A percentile compares a stretch with the other conserved stretches of the same genome.
These are phyloP conservation scores for Ondatra zibethicus DNA, from an alignment of 2,113 vertebrate genomes.

Conservation along the genomic window DNA sequence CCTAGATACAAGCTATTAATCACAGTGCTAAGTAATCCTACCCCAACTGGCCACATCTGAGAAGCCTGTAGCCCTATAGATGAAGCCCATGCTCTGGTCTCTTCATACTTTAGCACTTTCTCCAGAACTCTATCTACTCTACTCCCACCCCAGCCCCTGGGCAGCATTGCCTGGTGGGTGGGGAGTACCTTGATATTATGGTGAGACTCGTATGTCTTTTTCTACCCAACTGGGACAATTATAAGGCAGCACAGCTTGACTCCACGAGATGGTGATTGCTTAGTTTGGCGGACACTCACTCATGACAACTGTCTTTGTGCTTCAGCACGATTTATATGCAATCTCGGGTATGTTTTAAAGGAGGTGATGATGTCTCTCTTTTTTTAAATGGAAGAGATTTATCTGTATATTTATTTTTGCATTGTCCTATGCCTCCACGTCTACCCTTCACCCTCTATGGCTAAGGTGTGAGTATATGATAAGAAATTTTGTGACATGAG, in stretches of 20 bases:
- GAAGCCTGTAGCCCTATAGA: neutral
- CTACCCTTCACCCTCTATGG: slow-evolving; percentile 78
- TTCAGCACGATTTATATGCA: slow-evolving; percentile 83
- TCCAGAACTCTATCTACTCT: neutral
- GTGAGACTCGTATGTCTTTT: neutral
- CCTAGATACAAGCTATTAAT: neutral
- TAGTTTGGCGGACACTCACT: neutral
- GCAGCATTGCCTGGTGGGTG: neutral
- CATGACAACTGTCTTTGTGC: slow-evolving; percentile 67
- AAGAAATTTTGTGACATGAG: slow-evolving; percentile 86
- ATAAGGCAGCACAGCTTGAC: neutral
- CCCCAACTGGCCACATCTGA: neutral
- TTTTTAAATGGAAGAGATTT: slow-evolving; percentile 86
- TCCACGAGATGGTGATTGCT: neutral
- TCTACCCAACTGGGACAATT: neutral
- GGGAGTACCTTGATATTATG: neutral
- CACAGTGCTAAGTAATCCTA: neutral
- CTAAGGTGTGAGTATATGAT: slow-evolving; percentile 84
- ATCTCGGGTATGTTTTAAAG: slow-evolving; percentile 86
- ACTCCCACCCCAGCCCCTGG: neutral
- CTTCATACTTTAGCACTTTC: neutral
- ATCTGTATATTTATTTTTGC: slow-evolving; percentile 78
- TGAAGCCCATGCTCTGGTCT: neutral
- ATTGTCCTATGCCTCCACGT: slow-evolving; percentile 83
- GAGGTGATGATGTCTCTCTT: slow-evolving; percentile 85